Conservation (phyloP, 1,140 invertebrate genomes). For the Galleria mellonella region DNA sequence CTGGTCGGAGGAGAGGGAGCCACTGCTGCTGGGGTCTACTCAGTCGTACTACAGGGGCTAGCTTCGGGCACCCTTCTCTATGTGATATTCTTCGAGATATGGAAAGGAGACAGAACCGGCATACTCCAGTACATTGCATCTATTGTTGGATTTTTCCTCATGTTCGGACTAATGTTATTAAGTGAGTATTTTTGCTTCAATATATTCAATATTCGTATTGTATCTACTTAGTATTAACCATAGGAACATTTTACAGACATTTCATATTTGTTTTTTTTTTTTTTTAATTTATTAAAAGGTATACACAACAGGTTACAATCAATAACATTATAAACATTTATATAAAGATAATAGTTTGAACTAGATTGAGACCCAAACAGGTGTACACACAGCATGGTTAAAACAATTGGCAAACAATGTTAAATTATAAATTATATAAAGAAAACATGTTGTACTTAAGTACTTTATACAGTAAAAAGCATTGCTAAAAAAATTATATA, state of each 20-base stretch:
- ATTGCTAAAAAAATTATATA: not conserved
- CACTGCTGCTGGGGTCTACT: conserved; percentile 75
- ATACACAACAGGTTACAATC: too few relatives aligned
- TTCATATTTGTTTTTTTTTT: not conserved
- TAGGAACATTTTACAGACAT: too few relatives aligned
- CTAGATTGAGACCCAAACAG: too few relatives aligned
- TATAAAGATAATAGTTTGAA: too few relatives aligned
- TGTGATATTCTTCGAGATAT: conserved; percentile 93
- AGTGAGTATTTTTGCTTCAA: conserved; percentile 77
- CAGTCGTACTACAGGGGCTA: conserved; percentile 86
- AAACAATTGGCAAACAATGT: too few relatives aligned
- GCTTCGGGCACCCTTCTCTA: conserved; percentile 91
- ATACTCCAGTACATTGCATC: conserved; percentile 82
- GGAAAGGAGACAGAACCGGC: conserved; percentile 85
- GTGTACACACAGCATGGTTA: too few relatives aligned
- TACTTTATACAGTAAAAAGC: too few relatives aligned
- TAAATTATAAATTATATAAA: too few relatives aligned
- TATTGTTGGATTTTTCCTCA: conserved; percentile 83
- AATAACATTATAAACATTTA: too few relatives aligned
- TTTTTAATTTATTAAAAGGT: too few relatives aligned
- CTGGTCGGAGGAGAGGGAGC: conserved; percentile 74
- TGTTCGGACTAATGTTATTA: conserved; percentile 84
- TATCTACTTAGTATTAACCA: too few relatives aligned
- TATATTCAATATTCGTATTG: not conserved
- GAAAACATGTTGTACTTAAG: not conserved